phyloP scores from a whole-genome alignment of 2,113 vertebrate genomes.

The Theristicus caerulescens region DNA sequence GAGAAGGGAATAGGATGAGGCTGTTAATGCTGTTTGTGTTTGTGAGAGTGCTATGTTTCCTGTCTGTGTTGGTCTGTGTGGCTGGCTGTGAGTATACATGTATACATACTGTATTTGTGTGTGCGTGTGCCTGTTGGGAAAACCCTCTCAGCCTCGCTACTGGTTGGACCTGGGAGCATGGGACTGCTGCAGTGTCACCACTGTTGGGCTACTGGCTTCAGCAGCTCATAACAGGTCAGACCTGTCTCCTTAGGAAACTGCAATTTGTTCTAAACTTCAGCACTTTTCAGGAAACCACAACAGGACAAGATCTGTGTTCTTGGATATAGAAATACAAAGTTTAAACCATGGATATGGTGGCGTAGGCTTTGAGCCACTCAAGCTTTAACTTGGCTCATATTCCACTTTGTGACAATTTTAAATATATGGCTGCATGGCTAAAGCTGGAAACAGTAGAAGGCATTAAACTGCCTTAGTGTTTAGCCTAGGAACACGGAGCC shows the following conservation, averaged over 20 bases:
- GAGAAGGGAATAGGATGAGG: neutral
- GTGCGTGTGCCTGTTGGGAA: neutral
- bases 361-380: neutral
- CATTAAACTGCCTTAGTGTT: neutral
- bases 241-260: rapidly evolving
- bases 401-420: neutral
- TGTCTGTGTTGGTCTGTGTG: neutral
- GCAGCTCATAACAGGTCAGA: neutral
- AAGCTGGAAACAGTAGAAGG: neutral
- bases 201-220: neutral
- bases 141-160: neutral
- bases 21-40: neutral
- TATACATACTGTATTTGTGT: neutral
- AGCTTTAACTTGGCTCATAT: neutral
- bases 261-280: neutral
- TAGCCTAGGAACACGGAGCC: neutral
- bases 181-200: neutral
- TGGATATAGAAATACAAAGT: neutral
- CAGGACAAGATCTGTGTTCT: neutral
- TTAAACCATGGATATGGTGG: neutral
- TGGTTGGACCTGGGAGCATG: neutral
- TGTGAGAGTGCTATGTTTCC: neutral
- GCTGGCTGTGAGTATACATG: neutral
- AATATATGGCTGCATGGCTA: neutral
- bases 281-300: neutral